Evolutionary conservation across 2,113 vertebrate genomes (phyloP), one percentile per base, ranked within the genome.

Genomic region (Pterophyllum scalare): DNA sequence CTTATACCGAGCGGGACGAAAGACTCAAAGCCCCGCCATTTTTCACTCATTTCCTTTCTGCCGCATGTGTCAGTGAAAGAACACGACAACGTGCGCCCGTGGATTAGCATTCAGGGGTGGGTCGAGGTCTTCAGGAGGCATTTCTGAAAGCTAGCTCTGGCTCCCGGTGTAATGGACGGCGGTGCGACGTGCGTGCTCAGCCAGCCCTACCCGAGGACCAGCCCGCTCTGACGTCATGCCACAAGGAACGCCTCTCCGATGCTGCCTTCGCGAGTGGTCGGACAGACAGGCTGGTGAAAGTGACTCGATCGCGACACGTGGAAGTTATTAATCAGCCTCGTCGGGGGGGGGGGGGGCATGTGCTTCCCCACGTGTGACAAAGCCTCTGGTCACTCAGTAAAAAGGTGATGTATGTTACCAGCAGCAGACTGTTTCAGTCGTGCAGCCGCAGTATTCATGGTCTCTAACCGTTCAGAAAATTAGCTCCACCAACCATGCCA

Each of bases 151-250:
- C 60, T 90, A 90, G 72, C 87, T 58, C 76, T 82, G 19, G 58
- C 77, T 75, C 81, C 43, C 77, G n/a, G 35, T 26, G 43, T 65
- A 57, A 49, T 91, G 92, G 92, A 93, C 93, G 94, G 93, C 93
- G 90, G 89, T 84, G 88, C 79, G 89, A 64, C 0, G 72, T 70
- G 85, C 81, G 87, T 22, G 81, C 62, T 83, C 77, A 70, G 89
- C 64, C 17, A 20, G 67, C 46, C 79, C 80, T 81, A 70, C 56
- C 79, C 59, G 8, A 38, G 75, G 20, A 3, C 79, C 87, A 43
- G 62, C 83, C 87, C 79, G 74, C 84, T 28, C 4, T 91, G 91
- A 93, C 91, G 90, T 88, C 10, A 2, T 1, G n/a, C 5, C 28
- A n/a, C 19, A 72, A 67, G 83, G 83, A 1, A 80, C 88, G 46